Percentiles rank a stretch among this genome's conserved stretches.
These are phyloP conservation scores for Macroglossus sobrinus DNA, from an alignment of 2,113 vertebrate genomes.

Conservation along the genomic window DNA sequence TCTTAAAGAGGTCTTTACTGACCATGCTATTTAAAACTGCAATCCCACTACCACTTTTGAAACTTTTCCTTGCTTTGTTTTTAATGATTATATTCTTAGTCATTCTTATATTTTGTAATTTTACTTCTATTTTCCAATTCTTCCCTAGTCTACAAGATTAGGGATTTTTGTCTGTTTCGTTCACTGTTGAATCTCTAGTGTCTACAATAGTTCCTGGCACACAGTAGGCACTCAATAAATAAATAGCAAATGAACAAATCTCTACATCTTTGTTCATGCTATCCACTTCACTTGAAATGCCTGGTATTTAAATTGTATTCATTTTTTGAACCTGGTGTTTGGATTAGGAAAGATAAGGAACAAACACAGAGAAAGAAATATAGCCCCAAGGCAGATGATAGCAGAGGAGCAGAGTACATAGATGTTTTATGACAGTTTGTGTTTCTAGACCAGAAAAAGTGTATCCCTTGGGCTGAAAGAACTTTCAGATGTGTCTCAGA, in stretches of 20 bases:
- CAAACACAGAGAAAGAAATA: not conserved
- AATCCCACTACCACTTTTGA: not conserved
- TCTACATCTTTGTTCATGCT: not conserved
- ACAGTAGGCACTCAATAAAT: not conserved
- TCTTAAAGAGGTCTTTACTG: not conserved
- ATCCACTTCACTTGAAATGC: not conserved
- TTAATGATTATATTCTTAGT: not conserved
- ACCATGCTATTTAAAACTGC: not conserved
- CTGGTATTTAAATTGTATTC: not conserved
- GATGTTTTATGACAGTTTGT: not conserved
- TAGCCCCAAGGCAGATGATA: not conserved
- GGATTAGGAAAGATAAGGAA: not conserved
- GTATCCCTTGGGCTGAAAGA: not conserved
- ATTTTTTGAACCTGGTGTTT: not conserved
- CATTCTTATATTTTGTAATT: not conserved
- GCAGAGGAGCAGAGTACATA: not conserved
- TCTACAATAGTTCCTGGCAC: not conserved
- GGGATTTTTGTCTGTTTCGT: constrained; percentile 10
- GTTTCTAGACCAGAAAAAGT: not conserved
- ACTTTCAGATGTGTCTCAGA: not conserved
- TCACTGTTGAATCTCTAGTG: not conserved
- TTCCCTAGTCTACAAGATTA: not conserved
- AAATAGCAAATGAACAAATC: not conserved
- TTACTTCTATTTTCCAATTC: not conserved
- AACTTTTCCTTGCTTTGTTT: not conserved